Base-by-base conservation (phyloP, 2,888 invertebrate species). In the Melitaea athalia region DNA sequence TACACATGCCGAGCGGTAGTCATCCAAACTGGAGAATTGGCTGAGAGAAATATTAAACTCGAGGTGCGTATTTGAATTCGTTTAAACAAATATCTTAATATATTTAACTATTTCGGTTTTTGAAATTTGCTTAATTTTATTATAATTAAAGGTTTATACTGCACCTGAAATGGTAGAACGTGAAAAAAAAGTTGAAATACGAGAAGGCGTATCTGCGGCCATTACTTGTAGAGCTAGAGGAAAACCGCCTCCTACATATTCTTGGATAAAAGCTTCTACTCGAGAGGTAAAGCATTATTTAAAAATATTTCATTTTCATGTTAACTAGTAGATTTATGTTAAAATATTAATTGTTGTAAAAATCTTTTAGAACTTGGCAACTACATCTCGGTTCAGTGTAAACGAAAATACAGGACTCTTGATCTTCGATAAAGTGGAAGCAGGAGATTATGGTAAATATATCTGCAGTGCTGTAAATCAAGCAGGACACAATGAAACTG, bases 1-100 rank as follows among this genome's bases (percentile, higher is more conserved):
- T 98, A 98, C 83, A 96, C 95, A 5, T 98, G 98, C 81, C 94
- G 97, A 59, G 98, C 98, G n/a, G 95, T 96, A 52, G 98, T 98
- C 0, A 94, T 95, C 17, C 94, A 94, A 73, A 97, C 97, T 50
- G 98, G 98, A 52, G 96, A 97, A 82, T 93, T 97, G 6, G 94
- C 95, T 63, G 95, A 96, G 76, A 94, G 96, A 70, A 94, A 95
- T 78, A 98, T 98, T 74, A 95, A 95, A 84, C 95, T 98, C 11
- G 96, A 96, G 93, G 96, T 96, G 85, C 8, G 77, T 0, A 75
- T 57, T 49, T 5, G 42, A 64, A 24, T 17, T 38, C 15, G 24
- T 11, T 33, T 57, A 8, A 24, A 12, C 17, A 43, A 12, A 17
- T 38, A 42, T 17, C 10, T 43, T 17, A n/a, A 17, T 17, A 33